A percentile compares a stretch with the other conserved stretches of the same genome.
Evolutionary conservation across 2,797 vertebrate genomes (phyloP).

Genomic region (Rhinoraja longicauda): DNA sequence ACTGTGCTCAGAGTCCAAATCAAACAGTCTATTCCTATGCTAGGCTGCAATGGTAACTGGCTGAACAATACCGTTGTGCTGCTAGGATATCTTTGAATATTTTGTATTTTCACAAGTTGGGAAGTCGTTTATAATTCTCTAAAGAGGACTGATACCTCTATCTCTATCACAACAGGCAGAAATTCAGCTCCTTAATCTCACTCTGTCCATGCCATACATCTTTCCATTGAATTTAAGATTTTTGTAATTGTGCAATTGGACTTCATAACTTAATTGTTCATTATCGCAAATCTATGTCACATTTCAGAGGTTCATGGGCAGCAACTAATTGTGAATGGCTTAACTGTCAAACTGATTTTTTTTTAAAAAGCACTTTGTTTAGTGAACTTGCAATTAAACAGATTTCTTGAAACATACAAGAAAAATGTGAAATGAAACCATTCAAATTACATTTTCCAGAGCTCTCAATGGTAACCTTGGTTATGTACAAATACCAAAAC

Average conservation of each 20-base stretch:
- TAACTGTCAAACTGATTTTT: not conserved
- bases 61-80: not conserved
- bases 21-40: not conserved
- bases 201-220: not conserved
- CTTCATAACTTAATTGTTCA: not conserved
- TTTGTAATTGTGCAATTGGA: not conserved
- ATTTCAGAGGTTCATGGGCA: not conserved
- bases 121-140: constrained; percentile 8
- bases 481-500: not conserved
- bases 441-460: not conserved
- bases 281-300: not conserved
- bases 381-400: not conserved
- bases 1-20: constrained; percentile 30
- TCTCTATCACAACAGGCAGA: constrained; percentile 4
- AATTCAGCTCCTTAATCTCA: constrained; percentile 11
- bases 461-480: not conserved
- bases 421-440: not conserved
- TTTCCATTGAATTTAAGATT: not conserved
- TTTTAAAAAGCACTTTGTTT: not conserved
- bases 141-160: not conserved
- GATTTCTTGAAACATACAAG: not conserved
- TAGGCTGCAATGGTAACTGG: not conserved
- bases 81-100: not conserved
- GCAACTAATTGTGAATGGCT: constrained; percentile 10
- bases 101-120: constrained; percentile 10